Percentiles rank a stretch among this genome's conserved stretches.
phyloP scores from a whole-genome alignment of 2,888 invertebrate species.

The Trichogramma evanescens region DNA sequence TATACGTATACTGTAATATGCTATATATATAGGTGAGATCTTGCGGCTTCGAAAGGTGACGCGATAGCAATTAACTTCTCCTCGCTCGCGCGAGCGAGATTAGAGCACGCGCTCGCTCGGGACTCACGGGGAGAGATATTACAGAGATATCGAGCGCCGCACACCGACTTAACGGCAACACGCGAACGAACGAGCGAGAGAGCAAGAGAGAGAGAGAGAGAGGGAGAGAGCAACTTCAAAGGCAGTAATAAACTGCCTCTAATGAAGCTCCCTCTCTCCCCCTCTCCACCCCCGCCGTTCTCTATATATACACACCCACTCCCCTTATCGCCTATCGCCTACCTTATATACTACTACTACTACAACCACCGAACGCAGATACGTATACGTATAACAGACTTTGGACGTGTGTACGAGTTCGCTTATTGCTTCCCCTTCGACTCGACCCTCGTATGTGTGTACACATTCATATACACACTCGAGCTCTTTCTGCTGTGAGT shows the following conservation, averaged over 20 bases:
- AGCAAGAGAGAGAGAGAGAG: too few species aligned
- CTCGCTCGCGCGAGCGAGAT: constrained; percentile 38
- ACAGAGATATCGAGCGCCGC: constrained; percentile 45
- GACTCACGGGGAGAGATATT: constrained; percentile 36
- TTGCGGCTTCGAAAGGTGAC: constrained; percentile 16
- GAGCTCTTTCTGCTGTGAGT: too few species aligned
- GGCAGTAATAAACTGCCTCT: constrained; percentile 48
- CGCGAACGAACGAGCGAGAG: constrained; percentile 30
- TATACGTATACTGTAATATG: neutral
- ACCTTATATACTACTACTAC: neutral
- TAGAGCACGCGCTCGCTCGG: constrained; percentile 30
- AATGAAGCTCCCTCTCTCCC: constrained; percentile 42
- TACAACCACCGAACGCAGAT: neutral
- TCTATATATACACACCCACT: constrained; percentile 1
- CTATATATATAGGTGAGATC: neutral
- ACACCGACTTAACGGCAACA: constrained; percentile 46
- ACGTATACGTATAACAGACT: too few species aligned
- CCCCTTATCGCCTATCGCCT: neutral
- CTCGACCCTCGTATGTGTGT: too few species aligned
- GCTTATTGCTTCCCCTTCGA: too few species aligned
- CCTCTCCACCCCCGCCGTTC: neutral
- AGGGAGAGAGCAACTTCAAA: constrained; percentile 41
- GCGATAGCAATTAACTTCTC: constrained; percentile 47
- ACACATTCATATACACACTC: too few species aligned
- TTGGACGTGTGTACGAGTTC: too few species aligned